Percentiles rank a stretch among this genome's conserved stretches.
These are phyloP conservation scores for Menidia menidia DNA, from an alignment of 2,797 vertebrate genomes.

Conservation along the genomic window DNA sequence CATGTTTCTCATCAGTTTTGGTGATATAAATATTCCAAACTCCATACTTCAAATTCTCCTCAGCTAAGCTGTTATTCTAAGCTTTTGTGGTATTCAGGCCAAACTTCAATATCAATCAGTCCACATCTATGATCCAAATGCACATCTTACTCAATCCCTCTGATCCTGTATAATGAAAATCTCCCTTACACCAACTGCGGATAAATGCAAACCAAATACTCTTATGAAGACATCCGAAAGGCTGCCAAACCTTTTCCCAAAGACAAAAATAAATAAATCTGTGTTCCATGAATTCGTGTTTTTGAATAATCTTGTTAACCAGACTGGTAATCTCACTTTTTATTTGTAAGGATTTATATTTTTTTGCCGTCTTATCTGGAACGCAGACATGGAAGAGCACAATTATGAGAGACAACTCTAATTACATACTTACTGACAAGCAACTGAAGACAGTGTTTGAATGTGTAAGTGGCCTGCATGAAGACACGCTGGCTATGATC, in stretches of 20 bases:
- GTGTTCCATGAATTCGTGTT: neutral
- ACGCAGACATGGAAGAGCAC: neutral
- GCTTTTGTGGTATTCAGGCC: constrained; percentile 24
- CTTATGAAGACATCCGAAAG: constrained; percentile 15
- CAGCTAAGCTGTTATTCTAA: constrained; percentile 17
- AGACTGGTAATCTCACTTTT: neutral
- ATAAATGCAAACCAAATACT: constrained; percentile 59
- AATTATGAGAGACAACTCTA: constrained; percentile 3
- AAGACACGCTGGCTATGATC: constrained; percentile 22
- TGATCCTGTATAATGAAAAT: constrained; percentile 67
- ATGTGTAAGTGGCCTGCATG: neutral
- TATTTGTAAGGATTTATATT: constrained; percentile 1
- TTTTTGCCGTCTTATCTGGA: neutral
- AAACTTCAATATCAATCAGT: constrained; percentile 43
- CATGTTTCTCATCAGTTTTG: neutral
- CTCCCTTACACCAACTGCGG: constrained; percentile 58
- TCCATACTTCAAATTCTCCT: neutral
- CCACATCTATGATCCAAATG: constrained; percentile 56
- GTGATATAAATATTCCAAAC: neutral
- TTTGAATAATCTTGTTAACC: constrained; percentile 9
- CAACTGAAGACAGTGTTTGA: constrained; percentile 24
- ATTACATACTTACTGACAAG: constrained; percentile 9
- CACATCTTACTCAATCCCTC: constrained; percentile 58
- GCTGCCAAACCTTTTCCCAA: constrained; percentile 30
- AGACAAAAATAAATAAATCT: constrained; percentile 17